Evolutionary conservation across 1,140 invertebrate species (phyloP), one percentile per base, ranked within the genome.

Genomic region (Nymphalis io): DNA sequence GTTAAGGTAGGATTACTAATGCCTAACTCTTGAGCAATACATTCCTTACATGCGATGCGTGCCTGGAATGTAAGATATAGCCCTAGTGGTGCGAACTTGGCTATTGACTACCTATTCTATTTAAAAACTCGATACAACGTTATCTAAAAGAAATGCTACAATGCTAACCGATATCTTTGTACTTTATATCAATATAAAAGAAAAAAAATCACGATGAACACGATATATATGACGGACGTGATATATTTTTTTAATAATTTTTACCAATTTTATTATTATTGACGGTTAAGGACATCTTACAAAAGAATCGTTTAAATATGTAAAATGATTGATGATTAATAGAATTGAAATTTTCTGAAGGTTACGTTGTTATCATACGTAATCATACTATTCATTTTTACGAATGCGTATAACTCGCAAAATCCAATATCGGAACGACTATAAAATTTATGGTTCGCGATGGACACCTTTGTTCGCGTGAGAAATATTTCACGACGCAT

Each of bases 381-480:
- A 76, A 73, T 80, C 76, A 74, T 72, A 13, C n/a, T 13, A 55
- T 55, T 23, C 13, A 55, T 76, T 76, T 58, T 83, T 76, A 78
- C 70, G 62, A 55, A 76, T 60, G 59, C 53, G 70, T 78, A 82
- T 80, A 78, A 78, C 81, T 84, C 81, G 73, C 78, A 80, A 80
- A 84, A 82, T 78, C 83, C 81, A 78, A 83, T 85, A 85, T 85
- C 72, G 72, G 72, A 42, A 71, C 70, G 76, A 62, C 70, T 66
- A 77, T 86, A 84, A 81, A 83, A 78, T 84, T 79, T 88, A 82
- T 82, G 79, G 71, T 79, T 76, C 75, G 81, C 75, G 78, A 76
- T 71, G 75, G 69, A 70, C 68, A 76, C 72, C 76, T 74, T 81
- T 80, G 76, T 78, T 58, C 58, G 68, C 74, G 76, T 81, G 80